Percentiles rank a stretch among this genome's conserved stretches.
Conservation (phyloP, 2,888 invertebrate species). For the Troides aeacus region DNA sequence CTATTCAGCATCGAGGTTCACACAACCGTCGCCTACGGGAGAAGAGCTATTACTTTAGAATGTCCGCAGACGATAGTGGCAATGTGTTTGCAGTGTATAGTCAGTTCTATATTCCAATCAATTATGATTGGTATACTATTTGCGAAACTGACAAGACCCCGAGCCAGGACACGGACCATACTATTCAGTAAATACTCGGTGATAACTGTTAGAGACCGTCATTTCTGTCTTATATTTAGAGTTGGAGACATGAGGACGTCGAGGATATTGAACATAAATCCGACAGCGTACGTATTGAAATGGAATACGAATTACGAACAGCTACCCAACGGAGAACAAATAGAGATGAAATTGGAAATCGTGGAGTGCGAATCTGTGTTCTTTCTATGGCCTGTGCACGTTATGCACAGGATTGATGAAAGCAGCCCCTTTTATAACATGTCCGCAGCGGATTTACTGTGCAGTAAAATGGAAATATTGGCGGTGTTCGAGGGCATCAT, state of each 20-base stretch:
- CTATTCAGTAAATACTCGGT: conserved; percentile 95
- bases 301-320: conserved; percentile 88
- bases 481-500: conserved; percentile 94
- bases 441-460: conserved; percentile 92
- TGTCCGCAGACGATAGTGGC: conserved; percentile 96
- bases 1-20: conserved; percentile 98
- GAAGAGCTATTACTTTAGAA: conserved; percentile 91
- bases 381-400: conserved; percentile 97
- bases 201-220: conserved; percentile 91
- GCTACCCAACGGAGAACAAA: conserved; percentile 88
- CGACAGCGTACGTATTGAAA: conserved; percentile 90
- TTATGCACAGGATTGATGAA: conserved; percentile 93
- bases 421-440: conserved; percentile 93
- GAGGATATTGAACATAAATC: conserved; percentile 95
- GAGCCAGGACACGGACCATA: conserved; percentile 95
- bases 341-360: conserved; percentile 86
- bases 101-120: conserved; percentile 92
- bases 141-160: conserved; percentile 96
- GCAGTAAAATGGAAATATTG: conserved; percentile 91
- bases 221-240: conserved; percentile 92
- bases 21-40: conserved; percentile 95
- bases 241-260: conserved; percentile 97
- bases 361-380: conserved; percentile 95
- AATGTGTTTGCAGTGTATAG: conserved; percentile 97
- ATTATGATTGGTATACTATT: conserved; percentile 93